Conservation (phyloP, 2,797 vertebrate species). For the Coilia nasus region DNA sequence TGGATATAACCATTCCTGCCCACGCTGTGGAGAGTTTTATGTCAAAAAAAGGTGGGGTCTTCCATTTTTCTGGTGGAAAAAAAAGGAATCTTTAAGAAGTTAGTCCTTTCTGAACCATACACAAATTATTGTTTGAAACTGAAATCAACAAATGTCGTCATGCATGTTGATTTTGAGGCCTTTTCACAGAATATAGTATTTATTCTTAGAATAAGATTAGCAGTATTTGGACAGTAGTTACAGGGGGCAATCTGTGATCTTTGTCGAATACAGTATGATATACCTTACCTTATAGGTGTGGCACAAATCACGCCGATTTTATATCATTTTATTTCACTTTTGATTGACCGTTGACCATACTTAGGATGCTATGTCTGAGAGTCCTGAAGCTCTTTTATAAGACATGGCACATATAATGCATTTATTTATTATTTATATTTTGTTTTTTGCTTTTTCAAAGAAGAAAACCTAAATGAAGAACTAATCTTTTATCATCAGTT, state of each 20-base stretch:
- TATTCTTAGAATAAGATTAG: conserved; percentile 20
- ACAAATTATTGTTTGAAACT: conserved; percentile 43
- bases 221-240: neutral
- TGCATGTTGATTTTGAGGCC: conserved; percentile 29
- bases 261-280: neutral
- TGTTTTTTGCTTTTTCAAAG: neutral
- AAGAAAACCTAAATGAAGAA: neutral
- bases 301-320: neutral
- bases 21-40: conserved; percentile 62
- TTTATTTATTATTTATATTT: neutral
- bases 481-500: neutral
- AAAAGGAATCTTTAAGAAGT: neutral
- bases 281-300: neutral
- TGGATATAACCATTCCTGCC: conserved; percentile 82
- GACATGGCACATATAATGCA: neutral
- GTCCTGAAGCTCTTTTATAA: neutral
- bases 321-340: neutral
- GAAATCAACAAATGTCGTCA: conserved; percentile 47
- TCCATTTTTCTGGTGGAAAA: conserved; percentile 25
- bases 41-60: conserved; percentile 39
- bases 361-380: neutral
- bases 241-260: neutral
- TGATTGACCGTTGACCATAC: neutral
- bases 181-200: neutral
- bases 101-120: conserved; percentile 44